Evolutionary conservation across 2,888 invertebrate genomes (phyloP), one percentile per base, ranked within the genome.

Genomic region (Leucophora obtusa): DNA sequence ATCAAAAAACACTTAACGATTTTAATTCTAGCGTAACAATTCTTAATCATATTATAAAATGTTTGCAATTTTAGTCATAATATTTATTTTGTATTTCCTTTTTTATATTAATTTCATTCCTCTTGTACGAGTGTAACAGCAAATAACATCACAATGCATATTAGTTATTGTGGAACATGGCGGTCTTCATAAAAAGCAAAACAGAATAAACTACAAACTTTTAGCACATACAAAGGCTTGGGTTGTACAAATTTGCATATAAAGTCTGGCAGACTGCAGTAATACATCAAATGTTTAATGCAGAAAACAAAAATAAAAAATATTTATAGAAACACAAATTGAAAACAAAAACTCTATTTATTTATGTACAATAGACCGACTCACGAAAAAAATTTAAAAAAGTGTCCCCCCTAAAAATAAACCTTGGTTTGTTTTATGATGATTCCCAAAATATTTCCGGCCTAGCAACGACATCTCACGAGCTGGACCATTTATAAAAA

Each of bases 261-360:
- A 17, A 75, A 21, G 73, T 70, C 73, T 66, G 77, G 33, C 73
- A 70, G 65, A 70, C 70, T 73, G 81, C 73, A 81, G 81, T 74
- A 81, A 81, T 81, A 74, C 81, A 81, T 81, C 81, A 81, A 81
- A 73, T 69, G 69, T 70, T 72, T 73, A 73, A 65, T 76, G 69
- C 59, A 72, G 60, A 68, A 71, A 43, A 51, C 9, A 47, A 24
- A 33, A 51, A n/a, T n/a, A n/a, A n/a, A 33, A 66, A 33, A 43
- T 58, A 65, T 28, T 21, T 28, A 28, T 28, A 28, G 6, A 28
- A 28, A 28, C 3, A 28, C 47, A 47, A 51, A 68, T 66, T 60
- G 59, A 54, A 53, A 72, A 73, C 51, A 62, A 43, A 47, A 35
- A 17, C 59, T 73, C 80, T 63, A 65, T 65, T 60, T 63, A 51